Percentiles rank a stretch among this genome's conserved stretches.
phyloP scores from a whole-genome alignment of 2,888 invertebrate species.

The Xylota sylvarum region DNA sequence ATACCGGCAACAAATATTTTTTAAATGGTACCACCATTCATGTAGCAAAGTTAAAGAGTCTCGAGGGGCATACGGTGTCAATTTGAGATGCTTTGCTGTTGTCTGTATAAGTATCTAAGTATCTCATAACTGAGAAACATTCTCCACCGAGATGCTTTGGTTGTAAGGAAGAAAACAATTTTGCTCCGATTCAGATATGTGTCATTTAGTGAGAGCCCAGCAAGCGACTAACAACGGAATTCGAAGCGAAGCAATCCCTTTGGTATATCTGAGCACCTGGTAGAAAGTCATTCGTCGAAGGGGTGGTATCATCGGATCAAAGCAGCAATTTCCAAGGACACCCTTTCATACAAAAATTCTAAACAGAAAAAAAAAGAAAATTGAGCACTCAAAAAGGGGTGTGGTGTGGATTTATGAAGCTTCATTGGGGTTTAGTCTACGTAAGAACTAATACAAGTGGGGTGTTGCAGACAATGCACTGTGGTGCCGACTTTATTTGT shows the following conservation, averaged over 20 bases:
- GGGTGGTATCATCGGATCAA: constrained; percentile 60
- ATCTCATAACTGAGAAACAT: constrained; percentile 59
- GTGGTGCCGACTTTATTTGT: background rate
- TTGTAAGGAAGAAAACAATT: background rate
- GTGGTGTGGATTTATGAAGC: constrained; percentile 5
- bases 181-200: constrained; percentile 19
- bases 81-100: constrained; percentile 65
- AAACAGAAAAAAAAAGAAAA: background rate
- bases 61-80: constrained; percentile 54
- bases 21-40: constrained; percentile 22
- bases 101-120: constrained; percentile 30
- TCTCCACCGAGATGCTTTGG: constrained; percentile 29
- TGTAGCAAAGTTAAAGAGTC: constrained; percentile 10
- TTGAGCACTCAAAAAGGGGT: background rate
- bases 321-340: constrained; percentile 59
- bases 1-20: constrained; percentile 33
- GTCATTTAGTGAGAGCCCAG: constrained; percentile 16
- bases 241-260: constrained; percentile 24
- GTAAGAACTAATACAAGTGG: constrained; percentile 2
- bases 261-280: constrained; percentile 63
- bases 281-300: constrained; percentile 35
- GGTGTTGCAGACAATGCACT: constrained; percentile 5
- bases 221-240: constrained; percentile 27
- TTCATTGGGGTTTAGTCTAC: constrained; percentile 6
- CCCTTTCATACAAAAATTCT: background rate